Base-by-base conservation (phyloP, 2,113 vertebrate species). In the Scortum barcoo region DNA sequence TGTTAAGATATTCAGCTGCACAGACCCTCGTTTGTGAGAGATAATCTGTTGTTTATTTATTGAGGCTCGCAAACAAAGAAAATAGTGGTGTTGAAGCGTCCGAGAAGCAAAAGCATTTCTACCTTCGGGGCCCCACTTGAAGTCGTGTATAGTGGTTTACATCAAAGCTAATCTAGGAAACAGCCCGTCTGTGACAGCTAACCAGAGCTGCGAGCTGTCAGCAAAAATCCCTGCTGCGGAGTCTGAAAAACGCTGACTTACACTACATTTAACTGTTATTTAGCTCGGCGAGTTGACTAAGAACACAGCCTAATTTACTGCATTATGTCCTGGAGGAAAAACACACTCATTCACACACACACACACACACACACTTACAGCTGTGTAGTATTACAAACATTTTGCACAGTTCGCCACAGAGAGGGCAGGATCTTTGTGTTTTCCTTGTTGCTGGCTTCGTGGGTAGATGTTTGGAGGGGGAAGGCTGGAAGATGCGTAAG, bases 181-280 rank as follows among this genome's bases (percentile, higher is more conserved):
- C 69, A 78, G 72, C 68, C 24, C 0, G 50, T 56, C 33, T 73
- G 42, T 61, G 75, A 80, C 86, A 88, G 76, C 67, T 30, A 74
- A 78, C 51, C 63, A 6, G 28, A 77, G 73, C 54, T 13, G 24
- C 12, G 30, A 65, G 66, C 67, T 73, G 73, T 88, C 78, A 84
- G 86, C 69, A 82, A 20, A 76, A 81, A 48, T 22, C 13, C 14
- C 67, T 7, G 11, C 68, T 72, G 81, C 76, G 24, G 63, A 85
- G 58, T 71, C 36, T 17, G 67, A 62, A 81, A 88, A 88, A 51
- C 14, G 81, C 84, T 86, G 81, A 89, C 78, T 84, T 78, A 82
- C 66, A 72, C 33, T 56, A 57, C 62, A 73, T 85, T 75, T 80
- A 84, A 78, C 57, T 60, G 79, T 81, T 86, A 72, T 85, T 89